Conservation (phyloP, 2,797 vertebrate genomes). For the Orientallactaga sibirica region DNA sequence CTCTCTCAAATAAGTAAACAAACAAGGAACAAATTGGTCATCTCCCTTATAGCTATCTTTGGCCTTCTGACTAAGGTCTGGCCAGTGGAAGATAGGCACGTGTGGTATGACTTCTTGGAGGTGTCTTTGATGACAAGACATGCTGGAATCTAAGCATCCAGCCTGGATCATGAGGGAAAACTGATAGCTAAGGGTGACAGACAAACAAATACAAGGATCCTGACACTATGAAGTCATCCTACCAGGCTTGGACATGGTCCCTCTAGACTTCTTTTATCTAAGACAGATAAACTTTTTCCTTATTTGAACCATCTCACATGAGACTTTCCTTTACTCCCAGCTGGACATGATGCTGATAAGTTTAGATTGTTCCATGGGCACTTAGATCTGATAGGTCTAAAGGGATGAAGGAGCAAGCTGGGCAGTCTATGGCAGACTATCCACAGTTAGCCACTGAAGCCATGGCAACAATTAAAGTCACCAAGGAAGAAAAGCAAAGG, state of each 20-base stretch:
- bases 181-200: neutral
- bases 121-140: neutral
- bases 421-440: neutral
- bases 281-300: constrained; percentile 10
- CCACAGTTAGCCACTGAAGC: neutral
- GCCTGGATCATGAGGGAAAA: constrained; percentile 1
- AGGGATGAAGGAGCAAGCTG: neutral
- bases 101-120: neutral
- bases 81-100: neutral
- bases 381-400: constrained; percentile 5
- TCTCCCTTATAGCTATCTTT: neutral
- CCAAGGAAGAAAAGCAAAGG: constrained; percentile 40
- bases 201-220: neutral
- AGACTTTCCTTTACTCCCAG: neutral
- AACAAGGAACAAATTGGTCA: neutral
- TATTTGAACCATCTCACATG: constrained; percentile 21
- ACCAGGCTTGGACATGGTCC: neutral
- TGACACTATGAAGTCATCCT: neutral
- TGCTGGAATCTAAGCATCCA: neutral
- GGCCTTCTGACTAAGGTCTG: neutral
- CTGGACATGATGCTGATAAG: constrained; percentile 29
- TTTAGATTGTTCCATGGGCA: neutral
- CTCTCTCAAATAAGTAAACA: too few relatives aligned
- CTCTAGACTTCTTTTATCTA: constrained; percentile 23
- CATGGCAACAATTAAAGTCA: neutral